Percentiles rank a stretch among this genome's conserved stretches.
phyloP scores from a whole-genome alignment of 2,797 vertebrate genomes.

The Crax fasciolata region DNA sequence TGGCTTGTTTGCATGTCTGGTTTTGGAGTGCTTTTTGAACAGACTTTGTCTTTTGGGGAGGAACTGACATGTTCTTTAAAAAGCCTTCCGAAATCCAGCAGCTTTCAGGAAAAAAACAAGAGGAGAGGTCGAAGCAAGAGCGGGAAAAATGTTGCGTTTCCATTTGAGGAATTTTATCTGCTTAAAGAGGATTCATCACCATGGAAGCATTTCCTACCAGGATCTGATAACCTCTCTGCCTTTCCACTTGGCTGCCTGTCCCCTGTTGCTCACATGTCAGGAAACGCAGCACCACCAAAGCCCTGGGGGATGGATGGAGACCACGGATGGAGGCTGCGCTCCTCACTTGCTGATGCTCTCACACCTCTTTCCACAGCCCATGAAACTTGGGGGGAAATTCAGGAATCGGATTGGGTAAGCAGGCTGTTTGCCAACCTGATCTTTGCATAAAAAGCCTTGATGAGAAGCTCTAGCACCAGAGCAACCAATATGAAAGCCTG shows the following conservation, averaged over 20 bases:
- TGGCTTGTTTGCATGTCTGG: background rate
- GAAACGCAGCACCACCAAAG: background rate
- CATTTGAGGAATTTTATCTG: background rate
- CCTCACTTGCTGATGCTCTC: background rate
- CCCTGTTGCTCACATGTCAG: background rate
- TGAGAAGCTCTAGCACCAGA: background rate
- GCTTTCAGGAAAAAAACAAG: background rate
- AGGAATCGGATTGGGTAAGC: background rate
- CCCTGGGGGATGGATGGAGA: background rate
- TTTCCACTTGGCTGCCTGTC: background rate
- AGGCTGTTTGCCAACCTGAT: background rate
- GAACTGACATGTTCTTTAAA: background rate
- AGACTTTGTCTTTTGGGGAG: background rate
- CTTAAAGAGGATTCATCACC: background rate
- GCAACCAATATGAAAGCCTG: fast-evolving
- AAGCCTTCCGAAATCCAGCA: background rate
- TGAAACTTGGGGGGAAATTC: background rate
- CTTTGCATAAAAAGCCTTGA: fast-evolving
- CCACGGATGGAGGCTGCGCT: background rate
- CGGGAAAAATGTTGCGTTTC: background rate
- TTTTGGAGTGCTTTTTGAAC: background rate
- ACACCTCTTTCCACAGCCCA: background rate
- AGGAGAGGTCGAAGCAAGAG: background rate
- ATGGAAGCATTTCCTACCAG: background rate
- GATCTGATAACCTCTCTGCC: background rate